Base-by-base conservation (phyloP, 35 echinoderm and acorn worm species). In the Heliocidaris tuberculata region DNA sequence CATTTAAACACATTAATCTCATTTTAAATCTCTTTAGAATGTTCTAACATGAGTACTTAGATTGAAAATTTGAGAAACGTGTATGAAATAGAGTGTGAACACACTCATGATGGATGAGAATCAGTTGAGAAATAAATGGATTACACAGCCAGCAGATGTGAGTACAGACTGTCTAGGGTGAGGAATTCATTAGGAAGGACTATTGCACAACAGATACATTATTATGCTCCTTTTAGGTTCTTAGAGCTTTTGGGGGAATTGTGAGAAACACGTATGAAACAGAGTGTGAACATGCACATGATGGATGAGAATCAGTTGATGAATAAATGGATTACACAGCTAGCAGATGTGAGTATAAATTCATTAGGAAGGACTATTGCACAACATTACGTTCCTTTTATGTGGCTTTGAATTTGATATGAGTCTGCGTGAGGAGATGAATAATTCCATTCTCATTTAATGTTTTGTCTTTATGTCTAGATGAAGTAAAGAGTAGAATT, bases 301-400 rank as follows among this genome's bases (percentile, higher is more conserved):
- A 70, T 70, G 17, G 60, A 70, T 70, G 60, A 70, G 60, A 27
- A 70, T 16, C n/a, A 70, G 60, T 70, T 70, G 60, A 70, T 70
- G 60, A 70, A 70, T 70, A 70, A 70, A 70, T 70, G 60, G 60
- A 70, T 70, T 70, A 70, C 60, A 70, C 60, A 70, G 60, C 60
- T 27, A 70, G 60, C 60, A 70, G 60, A 70, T 70, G 60, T 70
- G 60, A 70, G 60, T 70, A 70, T 21, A 70, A 70, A 70, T 70
- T 70, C 19, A 70, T 70, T 70, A 70, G 1, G 17, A 70, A 70
- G 60, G 65, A n/a, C 65, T 24, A 78, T 78, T 78, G 65, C 65
- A 78, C 65, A 78, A 78, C 65, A 7, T 42, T 78, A 78, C 27
- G 65, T 78, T 78, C 27, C 65, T 78, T 78, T 78, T 24, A 56